Base-by-base conservation (phyloP, 2,797 vertebrate genomes). In the Callimico goeldii region DNA sequence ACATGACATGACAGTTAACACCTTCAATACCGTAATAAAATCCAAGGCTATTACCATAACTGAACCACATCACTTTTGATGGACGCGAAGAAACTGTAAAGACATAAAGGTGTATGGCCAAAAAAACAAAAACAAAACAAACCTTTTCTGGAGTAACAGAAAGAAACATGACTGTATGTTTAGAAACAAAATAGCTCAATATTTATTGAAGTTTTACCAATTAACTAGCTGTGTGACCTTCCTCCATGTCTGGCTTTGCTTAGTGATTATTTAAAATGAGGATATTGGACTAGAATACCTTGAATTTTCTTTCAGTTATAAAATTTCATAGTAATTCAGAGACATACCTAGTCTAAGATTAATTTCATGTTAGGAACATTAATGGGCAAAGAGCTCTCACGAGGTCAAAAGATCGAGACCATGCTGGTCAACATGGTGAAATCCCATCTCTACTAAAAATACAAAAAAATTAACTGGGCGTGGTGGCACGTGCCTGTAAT, bases 151-250 rank as follows among this genome's bases (percentile, higher is more conserved):
- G 58, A n/a, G n/a, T 90, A 57, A 50, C n/a, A 79, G 30, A n/a
- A 88, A 57, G 33, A 14, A 86, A 19, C 4, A 19, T 50, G 7
- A 84, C 64, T 48, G 4, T 82, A 67, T 64, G 41, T 91, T 94
- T 90, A 83, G 33, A 94, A 93, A 85, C 36, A n/a, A 95, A 86
- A 41, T 57, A 77, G 70, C 70, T 96, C 13, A 82, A 50, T 75
- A 87, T 90, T 41, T 80, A 77, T 41, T 52, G 55, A 64, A 90
- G 33, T 79, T 96, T 95, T 95, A 92, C n/a, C 79, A 94, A 80
- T 41, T 67, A 95, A 89, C 46, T 67, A 85, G 77, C 13, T 83
- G 2, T 77, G 22, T 57, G 30, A 84, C 48, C 17, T 93, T 61
- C 28, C 28, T 85, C 4, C 43, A 77, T 46, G 12, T 57, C 36